Conservation (phyloP, 1,140 invertebrate species). For the Drosophila asahinai region DNA sequence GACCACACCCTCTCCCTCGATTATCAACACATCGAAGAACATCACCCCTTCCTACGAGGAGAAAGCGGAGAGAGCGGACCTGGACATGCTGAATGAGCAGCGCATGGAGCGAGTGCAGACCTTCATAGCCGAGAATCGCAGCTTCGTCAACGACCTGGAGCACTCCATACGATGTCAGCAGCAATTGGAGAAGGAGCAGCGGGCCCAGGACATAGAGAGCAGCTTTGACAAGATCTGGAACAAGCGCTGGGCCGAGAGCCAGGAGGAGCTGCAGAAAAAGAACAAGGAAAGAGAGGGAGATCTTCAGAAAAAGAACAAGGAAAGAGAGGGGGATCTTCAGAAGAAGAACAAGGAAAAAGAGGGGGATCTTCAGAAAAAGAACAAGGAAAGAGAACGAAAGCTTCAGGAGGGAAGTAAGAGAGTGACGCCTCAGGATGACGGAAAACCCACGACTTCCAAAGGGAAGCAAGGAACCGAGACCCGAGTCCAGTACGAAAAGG, state of each 20-base stretch:
- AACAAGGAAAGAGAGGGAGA: neutral
- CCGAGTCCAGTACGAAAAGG: slow-evolving; percentile 1
- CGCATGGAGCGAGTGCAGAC: slow-evolving; percentile 61
- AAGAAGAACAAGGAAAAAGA: too few relatives aligned
- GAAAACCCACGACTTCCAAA: neutral
- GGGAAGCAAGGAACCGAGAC: neutral
- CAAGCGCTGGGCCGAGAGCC: slow-evolving; percentile 34
- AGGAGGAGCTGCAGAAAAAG: neutral
- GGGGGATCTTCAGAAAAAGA: too few relatives aligned
- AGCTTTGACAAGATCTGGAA: slow-evolving; percentile 70
- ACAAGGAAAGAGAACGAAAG: neutral
- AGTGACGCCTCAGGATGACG: neutral
- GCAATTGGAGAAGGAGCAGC: slow-evolving; percentile 31
- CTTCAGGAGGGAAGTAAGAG: neutral
- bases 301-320: neutral
- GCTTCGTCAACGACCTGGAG: slow-evolving; percentile 75
- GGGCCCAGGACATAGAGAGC: slow-evolving; percentile 21
- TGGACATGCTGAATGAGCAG: slow-evolving; percentile 10
- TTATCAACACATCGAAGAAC: slow-evolving; percentile 68
- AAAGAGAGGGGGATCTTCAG: neutral
- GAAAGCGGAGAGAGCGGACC: slow-evolving; percentile 4
- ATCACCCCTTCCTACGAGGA: neutral
- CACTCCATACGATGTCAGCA: slow-evolving; percentile 62
- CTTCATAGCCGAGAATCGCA: slow-evolving; percentile 77
- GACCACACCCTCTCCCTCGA: slow-evolving; percentile 64